Conservation (phyloP, 30 jellyfish, hydroid and myxozoan species). For the Cassiopea andromeda region DNA sequence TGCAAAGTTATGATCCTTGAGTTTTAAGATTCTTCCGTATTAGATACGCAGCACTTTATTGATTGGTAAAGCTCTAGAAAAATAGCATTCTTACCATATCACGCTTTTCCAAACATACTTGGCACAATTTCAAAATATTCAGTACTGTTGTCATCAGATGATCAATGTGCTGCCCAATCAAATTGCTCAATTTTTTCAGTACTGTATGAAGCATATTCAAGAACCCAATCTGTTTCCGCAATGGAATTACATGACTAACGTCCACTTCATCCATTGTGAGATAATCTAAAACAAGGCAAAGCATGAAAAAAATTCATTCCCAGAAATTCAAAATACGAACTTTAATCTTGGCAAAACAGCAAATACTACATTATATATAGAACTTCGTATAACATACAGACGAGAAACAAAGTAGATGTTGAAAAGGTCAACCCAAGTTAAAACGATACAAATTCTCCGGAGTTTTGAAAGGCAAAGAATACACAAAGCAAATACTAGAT, state of each 20-base stretch:
- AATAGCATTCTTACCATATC: slow-evolving; percentile 50
- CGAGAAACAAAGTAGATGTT: too few relatives aligned
- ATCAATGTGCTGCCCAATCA: slow-evolving; percentile 41
- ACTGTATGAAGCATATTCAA: slow-evolving; percentile 80
- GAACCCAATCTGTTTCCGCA: slow-evolving; percentile 82
- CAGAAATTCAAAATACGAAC: background rate
- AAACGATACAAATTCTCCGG: too few relatives aligned
- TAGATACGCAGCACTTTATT: background rate
- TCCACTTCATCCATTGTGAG: background rate
- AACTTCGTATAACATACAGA: background rate
- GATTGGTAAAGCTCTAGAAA: background rate
- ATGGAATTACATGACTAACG: slow-evolving; percentile 69
- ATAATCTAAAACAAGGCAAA: background rate
- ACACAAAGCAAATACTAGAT: too few relatives aligned
- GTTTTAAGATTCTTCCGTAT: too few relatives aligned
- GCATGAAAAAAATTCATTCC: background rate
- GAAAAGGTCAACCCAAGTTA: too few relatives aligned
- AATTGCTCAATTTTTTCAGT: slow-evolving; percentile 62
- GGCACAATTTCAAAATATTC: slow-evolving; percentile 42
- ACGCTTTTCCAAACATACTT: slow-evolving; percentile 62
- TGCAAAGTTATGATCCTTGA: too few relatives aligned
- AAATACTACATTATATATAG: background rate
- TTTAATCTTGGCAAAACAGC: background rate
- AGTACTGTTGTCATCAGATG: slow-evolving; percentile 56
- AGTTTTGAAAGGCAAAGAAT: too few relatives aligned